These are phyloP conservation scores for Pelusios castaneus DNA, from an alignment of 2,113 vertebrate species.

Conservation along the genomic window DNA sequence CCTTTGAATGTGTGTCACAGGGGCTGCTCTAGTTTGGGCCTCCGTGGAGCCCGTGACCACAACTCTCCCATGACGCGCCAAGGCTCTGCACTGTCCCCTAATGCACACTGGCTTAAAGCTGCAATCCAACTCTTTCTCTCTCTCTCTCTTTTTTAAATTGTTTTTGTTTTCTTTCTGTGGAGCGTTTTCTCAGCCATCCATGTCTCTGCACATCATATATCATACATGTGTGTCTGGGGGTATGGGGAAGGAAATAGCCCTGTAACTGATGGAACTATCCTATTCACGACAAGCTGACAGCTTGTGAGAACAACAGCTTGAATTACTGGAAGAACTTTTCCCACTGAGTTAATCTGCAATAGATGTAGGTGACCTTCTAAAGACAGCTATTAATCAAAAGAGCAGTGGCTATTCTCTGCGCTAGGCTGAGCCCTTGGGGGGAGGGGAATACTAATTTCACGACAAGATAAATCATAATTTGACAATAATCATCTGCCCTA, in stretches of 20 bases:
- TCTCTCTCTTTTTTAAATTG: constrained; percentile 33
- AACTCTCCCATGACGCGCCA: neutral
- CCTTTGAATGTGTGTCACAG: neutral
- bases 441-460: constrained; percentile 79
- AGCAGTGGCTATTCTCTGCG: constrained; percentile 75
- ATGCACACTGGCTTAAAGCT: neutral
- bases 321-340: constrained; percentile 86
- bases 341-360: constrained; percentile 86
- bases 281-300: constrained; percentile 78
- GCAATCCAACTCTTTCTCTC: neutral
- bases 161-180: constrained; percentile 69
- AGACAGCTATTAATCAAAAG: constrained; percentile 85
- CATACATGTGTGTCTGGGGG: constrained; percentile 58
- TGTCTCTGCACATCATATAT: constrained; percentile 75
- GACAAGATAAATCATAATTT: constrained; percentile 86
- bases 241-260: constrained; percentile 68
- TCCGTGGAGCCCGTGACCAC: neutral
- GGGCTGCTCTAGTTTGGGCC: neutral
- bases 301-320: constrained; percentile 85
- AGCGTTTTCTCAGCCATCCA: constrained; percentile 69
- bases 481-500: constrained; percentile 86
- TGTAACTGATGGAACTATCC: constrained; percentile 79
- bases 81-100: neutral
- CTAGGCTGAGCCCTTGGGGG: constrained; percentile 77
- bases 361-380: constrained; percentile 85